A percentile compares a stretch with the other conserved stretches of the same genome.
These are phyloP conservation scores for Ypsolopha sequella DNA, from an alignment of 2,888 invertebrate species.

Conservation along the genomic window DNA sequence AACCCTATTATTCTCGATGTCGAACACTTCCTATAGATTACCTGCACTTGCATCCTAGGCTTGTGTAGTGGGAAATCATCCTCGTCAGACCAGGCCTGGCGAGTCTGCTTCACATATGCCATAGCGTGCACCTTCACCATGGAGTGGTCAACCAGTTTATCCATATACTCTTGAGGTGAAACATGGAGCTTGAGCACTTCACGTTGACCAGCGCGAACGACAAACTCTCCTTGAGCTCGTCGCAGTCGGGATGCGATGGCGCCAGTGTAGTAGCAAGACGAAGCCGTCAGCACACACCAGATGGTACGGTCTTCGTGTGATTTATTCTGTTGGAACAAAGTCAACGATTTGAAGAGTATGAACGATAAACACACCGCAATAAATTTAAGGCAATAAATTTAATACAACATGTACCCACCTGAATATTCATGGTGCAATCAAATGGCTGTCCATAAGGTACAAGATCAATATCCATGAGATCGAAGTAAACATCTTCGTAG, in stretches of 20 bases:
- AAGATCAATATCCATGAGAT: slow-evolving; percentile 75
- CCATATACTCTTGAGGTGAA: slow-evolving; percentile 76
- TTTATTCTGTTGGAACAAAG: slow-evolving; percentile 56
- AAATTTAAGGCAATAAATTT: no score
- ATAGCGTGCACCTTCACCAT: slow-evolving; percentile 81
- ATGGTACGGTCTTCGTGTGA: slow-evolving; percentile 74
- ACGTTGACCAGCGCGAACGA: slow-evolving; percentile 72
- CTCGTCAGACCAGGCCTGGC: slow-evolving; percentile 80
- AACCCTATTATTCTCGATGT: not conserved
- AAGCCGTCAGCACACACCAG: slow-evolving; percentile 72
- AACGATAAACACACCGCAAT: no score
- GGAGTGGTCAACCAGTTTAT: slow-evolving; percentile 77
- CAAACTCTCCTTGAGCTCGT: slow-evolving; percentile 71
- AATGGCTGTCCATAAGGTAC: slow-evolving; percentile 76
- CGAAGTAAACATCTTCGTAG: slow-evolving; percentile 74
- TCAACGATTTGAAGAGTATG: not conserved
- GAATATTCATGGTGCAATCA: slow-evolving; percentile 74
- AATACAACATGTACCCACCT: slow-evolving; percentile 44
- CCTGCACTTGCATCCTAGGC: slow-evolving; percentile 76
- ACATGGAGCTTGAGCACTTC: slow-evolving; percentile 74
- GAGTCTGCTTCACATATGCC: slow-evolving; percentile 78
- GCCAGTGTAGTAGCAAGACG: slow-evolving; percentile 78
- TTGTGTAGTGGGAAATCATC: slow-evolving; percentile 79
- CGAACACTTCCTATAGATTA: slow-evolving; percentile 19
- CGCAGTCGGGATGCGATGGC: slow-evolving; percentile 74